Percentiles rank a stretch among this genome's conserved stretches.
These are phyloP conservation scores for Epistrophe eligans DNA, from an alignment of 2,888 invertebrate genomes.

Conservation along the genomic window DNA sequence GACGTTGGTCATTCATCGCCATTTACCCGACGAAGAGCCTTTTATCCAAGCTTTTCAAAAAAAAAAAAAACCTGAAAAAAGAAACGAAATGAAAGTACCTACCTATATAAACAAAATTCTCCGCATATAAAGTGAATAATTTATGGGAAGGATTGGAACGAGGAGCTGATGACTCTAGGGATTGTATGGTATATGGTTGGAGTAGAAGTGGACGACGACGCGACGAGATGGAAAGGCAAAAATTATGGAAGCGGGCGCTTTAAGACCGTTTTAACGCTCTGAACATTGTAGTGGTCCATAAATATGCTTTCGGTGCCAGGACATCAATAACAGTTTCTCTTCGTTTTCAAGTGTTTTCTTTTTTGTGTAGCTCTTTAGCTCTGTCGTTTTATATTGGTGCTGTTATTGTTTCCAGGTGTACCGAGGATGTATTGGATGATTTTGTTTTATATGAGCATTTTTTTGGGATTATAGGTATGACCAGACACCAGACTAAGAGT, in stretches of 20 bases:
- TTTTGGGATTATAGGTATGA: not conserved
- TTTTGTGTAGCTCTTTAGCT: conserved; percentile 1
- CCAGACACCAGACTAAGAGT: not conserved
- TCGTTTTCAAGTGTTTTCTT: conserved; percentile 26
- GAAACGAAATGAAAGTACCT: not conserved
- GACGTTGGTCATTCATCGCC: conserved; percentile 45
- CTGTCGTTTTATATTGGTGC: conserved; percentile 44
- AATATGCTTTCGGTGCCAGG: conserved; percentile 70
- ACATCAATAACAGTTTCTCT: conserved; percentile 70
- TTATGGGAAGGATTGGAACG: conserved; percentile 53
- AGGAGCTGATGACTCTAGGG: conserved; percentile 11
- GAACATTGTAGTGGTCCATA: conserved; percentile 67
- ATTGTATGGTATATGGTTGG: not conserved
- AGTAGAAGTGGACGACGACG: no score
- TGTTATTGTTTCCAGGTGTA: conserved; percentile 66
- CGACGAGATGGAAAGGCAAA: not conserved
- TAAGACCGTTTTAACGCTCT: conserved; percentile 60
- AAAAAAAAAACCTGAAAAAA: conserved; percentile 47
- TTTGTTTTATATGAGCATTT: conserved; percentile 20
- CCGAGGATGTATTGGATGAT: conserved; percentile 5
- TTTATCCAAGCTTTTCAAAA: conserved; percentile 57
- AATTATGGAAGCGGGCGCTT: conserved; percentile 45
- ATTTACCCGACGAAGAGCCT: conserved; percentile 42
- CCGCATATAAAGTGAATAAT: conserved; percentile 73
- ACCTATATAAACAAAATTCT: conserved; percentile 65